phyloP scores from a whole-genome alignment of 2,888 invertebrate species.

The Glaucopsyche alexis region DNA sequence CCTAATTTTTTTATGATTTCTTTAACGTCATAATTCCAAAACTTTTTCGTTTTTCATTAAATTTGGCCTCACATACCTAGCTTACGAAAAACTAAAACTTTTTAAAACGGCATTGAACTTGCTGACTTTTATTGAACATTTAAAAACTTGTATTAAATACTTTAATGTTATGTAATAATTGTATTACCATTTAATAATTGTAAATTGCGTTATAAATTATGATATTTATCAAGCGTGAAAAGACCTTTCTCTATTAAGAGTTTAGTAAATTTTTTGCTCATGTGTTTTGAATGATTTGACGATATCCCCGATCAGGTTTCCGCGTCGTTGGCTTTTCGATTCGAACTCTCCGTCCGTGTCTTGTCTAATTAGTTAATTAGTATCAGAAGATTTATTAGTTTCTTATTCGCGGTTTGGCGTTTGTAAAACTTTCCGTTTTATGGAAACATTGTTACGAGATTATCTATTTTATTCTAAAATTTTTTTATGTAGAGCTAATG shows the following conservation, averaged over 20 bases:
- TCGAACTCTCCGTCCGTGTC: constrained; percentile 40
- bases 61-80: background rate
- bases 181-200: background rate
- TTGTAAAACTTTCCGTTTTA: constrained; percentile 30
- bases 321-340: constrained; percentile 37
- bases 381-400: constrained; percentile 40
- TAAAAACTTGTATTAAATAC: too few relatives aligned
- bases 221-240: constrained; percentile 4
- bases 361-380: constrained; percentile 42
- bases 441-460: background rate
- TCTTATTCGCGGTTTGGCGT: constrained; percentile 36
- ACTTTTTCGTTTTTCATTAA: background rate
- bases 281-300: constrained; percentile 31
- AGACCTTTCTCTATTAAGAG: constrained; percentile 1
- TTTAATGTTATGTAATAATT: too few relatives aligned
- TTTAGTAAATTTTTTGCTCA: constrained; percentile 25
- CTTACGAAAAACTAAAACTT: background rate
- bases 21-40: background rate
- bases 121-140: too few relatives aligned
- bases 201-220: background rate
- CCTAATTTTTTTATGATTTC: background rate
- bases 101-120: background rate
- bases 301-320: constrained; percentile 35
- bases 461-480: background rate
- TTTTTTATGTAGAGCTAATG: background rate